Base-by-base conservation (phyloP, 2,113 vertebrate genomes). In the Aramus guarauna region DNA sequence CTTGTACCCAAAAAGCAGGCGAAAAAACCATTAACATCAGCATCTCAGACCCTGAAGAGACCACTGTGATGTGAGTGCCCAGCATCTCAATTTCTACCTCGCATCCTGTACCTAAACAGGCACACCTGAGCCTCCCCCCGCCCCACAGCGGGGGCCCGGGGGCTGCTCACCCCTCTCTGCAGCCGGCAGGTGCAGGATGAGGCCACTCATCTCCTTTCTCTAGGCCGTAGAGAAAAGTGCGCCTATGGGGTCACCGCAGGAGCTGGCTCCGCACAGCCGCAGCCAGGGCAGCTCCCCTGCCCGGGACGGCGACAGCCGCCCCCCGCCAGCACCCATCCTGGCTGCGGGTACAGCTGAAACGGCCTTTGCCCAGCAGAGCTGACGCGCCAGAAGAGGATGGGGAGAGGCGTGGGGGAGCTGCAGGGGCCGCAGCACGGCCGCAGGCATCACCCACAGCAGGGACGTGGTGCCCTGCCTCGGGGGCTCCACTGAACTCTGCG, bases 191-290 rank as follows among this genome's bases (percentile, higher is more conserved):
- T 4, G 11, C 45, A 29, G 53, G n/a, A 39, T 12, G 18, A 53
- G 53, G 47, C 2, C 13, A 20, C 45, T 27, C 32, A 6, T 7
- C 22, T 21, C 26, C 18, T 27, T 17, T 15, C 41, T 30, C 62
- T 19, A 0, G 4, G 5, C 32, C 11, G 11, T 0, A 21, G 39
- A 45, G 36, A n/a, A 39, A 52, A 9, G 43, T 0, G 0, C 36
- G 58, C 37, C 81, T 10, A 2, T 1, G 8, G 11, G 30, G 2
- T 9, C 15, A 19, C 12, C 4, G 30, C 92, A 53, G 85, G 27
- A 48, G 63, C 3, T 27, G 43, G 2, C 15, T 37, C 53, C 13
- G 2, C 0, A 8, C 36, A 24, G 85, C 7, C 2, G 0, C n/a
- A 20, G 73, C 48, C 56, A 27, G 50, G 30, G 39, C 50, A 87